Evolutionary conservation across 2,113 vertebrate genomes (phyloP).

Genomic region (Chlamydotis undulata): DNA sequence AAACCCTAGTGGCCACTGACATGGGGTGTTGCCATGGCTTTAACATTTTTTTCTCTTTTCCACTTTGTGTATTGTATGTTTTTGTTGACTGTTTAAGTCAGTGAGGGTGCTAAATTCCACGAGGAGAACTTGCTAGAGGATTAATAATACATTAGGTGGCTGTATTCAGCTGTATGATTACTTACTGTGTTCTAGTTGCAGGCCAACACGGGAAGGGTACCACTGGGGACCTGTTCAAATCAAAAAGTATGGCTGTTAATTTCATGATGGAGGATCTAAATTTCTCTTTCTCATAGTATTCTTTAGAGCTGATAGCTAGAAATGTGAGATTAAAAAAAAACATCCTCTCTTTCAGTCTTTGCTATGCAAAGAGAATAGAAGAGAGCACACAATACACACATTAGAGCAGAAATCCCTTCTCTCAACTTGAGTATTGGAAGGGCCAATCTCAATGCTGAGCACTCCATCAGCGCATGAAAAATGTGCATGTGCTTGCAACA

Average conservation of each 20-base stretch:
- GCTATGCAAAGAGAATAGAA: background rate
- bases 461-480: background rate
- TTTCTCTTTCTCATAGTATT: background rate
- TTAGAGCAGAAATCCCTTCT: background rate
- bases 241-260: constrained; percentile 19
- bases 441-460: background rate
- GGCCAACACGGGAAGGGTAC: constrained; percentile 78
- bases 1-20: background rate
- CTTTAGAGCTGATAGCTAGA: background rate
- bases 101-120: background rate
- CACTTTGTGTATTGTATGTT: fast-evolving
- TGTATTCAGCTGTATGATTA: background rate
- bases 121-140: background rate
- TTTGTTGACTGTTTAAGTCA: background rate
- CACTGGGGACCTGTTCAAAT: constrained; percentile 76
- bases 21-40: background rate
- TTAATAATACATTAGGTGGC: background rate
- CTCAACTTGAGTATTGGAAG: background rate
- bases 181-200: constrained; percentile 79
- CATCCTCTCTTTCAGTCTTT: background rate
- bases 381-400: background rate
- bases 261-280: background rate
- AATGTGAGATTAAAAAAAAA: background rate
- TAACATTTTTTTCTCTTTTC: background rate
- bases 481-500: background rate